A percentile compares a stretch with the other conserved stretches of the same genome.
phyloP scores from a whole-genome alignment of 2,113 vertebrate species.

The Pluvianellus socialis region DNA sequence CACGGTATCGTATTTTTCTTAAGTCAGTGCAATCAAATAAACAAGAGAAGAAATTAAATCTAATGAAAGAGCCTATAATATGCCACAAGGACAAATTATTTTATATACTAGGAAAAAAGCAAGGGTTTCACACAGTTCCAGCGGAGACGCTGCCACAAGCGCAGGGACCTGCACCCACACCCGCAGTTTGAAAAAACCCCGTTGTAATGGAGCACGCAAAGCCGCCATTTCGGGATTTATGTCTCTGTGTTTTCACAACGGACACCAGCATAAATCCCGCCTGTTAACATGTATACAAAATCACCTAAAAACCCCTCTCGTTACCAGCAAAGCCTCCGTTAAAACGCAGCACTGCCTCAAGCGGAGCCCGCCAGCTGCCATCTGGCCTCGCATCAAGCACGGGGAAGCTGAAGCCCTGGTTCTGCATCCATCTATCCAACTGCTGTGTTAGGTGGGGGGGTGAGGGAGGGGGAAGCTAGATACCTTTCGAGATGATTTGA shows the following conservation, averaged over 20 bases:
- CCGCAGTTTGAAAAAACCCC: too few relatives aligned
- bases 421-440: background rate
- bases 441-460: accelerated
- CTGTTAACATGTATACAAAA: background rate
- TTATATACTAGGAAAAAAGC: background rate
- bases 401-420: accelerated
- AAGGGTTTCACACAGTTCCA: background rate
- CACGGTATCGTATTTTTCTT: background rate
- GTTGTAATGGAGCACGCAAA: background rate
- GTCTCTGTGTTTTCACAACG: accelerated
- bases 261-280: background rate
- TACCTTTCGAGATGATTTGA: background rate
- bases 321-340: background rate
- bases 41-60: constrained; percentile 44
- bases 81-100: background rate
- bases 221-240: background rate
- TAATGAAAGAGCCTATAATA: constrained; percentile 4
- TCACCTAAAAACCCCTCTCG: accelerated
- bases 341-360: accelerated
- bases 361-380: accelerated
- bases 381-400: accelerated
- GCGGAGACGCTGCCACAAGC: background rate
- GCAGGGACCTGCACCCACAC: accelerated
- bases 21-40: constrained; percentile 25
- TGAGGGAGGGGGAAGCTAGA: background rate